Evolutionary conservation across 30 jellyfish, hydroid and myxozoan species (phyloP), one percentile per base, ranked within the genome.

Genomic region (Aurelia coerulea): DNA sequence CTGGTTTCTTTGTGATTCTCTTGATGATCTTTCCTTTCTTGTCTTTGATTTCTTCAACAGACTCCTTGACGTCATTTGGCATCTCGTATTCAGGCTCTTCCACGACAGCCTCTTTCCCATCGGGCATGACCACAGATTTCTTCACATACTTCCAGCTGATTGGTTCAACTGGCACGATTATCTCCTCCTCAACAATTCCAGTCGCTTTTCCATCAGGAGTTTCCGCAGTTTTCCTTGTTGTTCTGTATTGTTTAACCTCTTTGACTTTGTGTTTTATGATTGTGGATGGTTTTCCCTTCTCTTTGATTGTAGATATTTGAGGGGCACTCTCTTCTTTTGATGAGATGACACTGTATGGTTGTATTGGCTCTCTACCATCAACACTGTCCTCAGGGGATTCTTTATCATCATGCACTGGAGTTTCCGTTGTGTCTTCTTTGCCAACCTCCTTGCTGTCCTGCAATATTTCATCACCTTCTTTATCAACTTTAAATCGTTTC

Each of bases 21-120:
- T 88, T 87, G 8, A 79, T 39, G 17, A 92, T 96, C 64, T 54
- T 71, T 15, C 97, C 98, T 10, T 58, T 84, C 39, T 65, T 76
- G 67, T 92, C 95, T 68, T 64, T 81, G 60, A 64, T 92, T 49
- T 86, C 98, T 41, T 92, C 97, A 15, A 87, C 91, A 3, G 91
- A n/a, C 42, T 88, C 92, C 62, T 63, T 66, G 39, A 94, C 83
- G 31, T 66, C 89, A 35, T 42, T 93, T 0, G 97, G 97, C 92
- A 92, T 14, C 62, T 87, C 95, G 74, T 92, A 86, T 41, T 86
- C 90, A 37, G 98, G 97, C 83, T 86, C 95, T 65, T 86, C 97
- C 14, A 86, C 81, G 13, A 79, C 89, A 11, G 17, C 67, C 71
- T 75, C 86, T 32, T 74, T 58, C 34, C 97, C 98, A 64, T 81